phyloP scores from a whole-genome alignment of 2,888 invertebrate genomes.

The Anthophora plumipes region DNA sequence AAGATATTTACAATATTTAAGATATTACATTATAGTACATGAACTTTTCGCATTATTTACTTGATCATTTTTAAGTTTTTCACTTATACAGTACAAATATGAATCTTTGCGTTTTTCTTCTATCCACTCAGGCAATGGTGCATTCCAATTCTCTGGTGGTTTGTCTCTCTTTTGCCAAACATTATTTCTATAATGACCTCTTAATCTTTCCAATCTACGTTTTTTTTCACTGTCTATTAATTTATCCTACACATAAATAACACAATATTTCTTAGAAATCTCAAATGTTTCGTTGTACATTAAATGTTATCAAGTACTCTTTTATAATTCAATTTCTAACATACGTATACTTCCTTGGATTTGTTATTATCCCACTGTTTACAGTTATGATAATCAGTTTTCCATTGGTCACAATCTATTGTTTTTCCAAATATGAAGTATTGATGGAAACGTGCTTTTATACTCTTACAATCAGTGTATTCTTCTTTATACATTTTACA shows the following conservation, averaged over 20 bases:
- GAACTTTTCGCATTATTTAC: not conserved
- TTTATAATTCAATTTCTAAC: conserved; percentile 63
- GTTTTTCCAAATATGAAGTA: conserved; percentile 92
- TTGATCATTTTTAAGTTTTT: conserved; percentile 86
- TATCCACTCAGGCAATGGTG: conserved; percentile 92
- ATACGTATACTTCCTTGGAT: conserved; percentile 89
- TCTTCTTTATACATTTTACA: conserved; percentile 93
- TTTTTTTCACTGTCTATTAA: conserved; percentile 90
- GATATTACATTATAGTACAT: conserved; percentile 53
- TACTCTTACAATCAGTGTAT: conserved; percentile 91
- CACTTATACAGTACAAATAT: conserved; percentile 88
- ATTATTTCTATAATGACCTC: conserved; percentile 90
- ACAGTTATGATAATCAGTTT: conserved; percentile 91
- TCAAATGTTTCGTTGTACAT: not conserved
- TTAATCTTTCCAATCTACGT: conserved; percentile 88
- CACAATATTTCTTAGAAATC: not conserved
- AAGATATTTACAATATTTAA: not conserved
- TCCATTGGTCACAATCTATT: conserved; percentile 92
- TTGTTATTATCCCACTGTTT: conserved; percentile 87
- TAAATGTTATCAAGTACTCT: not conserved
- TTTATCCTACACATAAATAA: conserved; percentile 86
- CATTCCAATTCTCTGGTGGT: conserved; percentile 93
- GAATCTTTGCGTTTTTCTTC: conserved; percentile 88
- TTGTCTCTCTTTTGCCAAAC: conserved; percentile 91
- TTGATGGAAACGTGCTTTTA: conserved; percentile 92